These are phyloP conservation scores for Argyresthia albistria DNA, from an alignment of 2,888 invertebrate species.

Conservation along the genomic window DNA sequence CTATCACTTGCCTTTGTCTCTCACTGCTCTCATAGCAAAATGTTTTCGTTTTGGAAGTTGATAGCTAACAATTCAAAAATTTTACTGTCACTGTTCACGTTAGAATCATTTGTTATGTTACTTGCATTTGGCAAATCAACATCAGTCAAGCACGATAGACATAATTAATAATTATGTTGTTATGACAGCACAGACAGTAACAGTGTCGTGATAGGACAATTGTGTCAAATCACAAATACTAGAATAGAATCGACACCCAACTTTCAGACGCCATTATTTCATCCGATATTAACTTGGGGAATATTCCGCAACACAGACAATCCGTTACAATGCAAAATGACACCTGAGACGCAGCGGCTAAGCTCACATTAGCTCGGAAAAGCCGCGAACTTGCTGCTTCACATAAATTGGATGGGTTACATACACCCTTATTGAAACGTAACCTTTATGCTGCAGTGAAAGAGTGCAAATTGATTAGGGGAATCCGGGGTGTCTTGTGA, in stretches of 20 bases:
- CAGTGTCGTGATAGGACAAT: no score
- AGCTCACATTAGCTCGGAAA: slow-evolving; percentile 1
- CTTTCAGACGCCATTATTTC: slow-evolving; percentile 49
- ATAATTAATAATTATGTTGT: no score
- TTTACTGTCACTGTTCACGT: no score
- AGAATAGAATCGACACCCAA: slow-evolving; percentile 23
- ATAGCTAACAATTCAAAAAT: no score
- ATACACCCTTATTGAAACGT: slow-evolving; percentile 18
- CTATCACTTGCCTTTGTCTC: no score
- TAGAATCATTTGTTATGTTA: no score
- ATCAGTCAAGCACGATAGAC: no score
- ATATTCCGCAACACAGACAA: slow-evolving; percentile 26
- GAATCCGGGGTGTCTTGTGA: background rate
- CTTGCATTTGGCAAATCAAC: no score
- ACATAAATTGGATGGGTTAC: background rate
- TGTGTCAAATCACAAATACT: no score
- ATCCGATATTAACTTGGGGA: slow-evolving; percentile 36
- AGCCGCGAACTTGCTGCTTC: slow-evolving; percentile 1
- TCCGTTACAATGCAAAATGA: slow-evolving; percentile 12
- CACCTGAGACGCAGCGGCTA: background rate
- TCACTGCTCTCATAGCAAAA: no score
- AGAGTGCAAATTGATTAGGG: slow-evolving; percentile 32
- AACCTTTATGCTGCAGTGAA: slow-evolving; percentile 24
- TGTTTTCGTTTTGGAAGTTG: no score
- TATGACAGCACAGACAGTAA: no score